phyloP scores from a whole-genome alignment of 2,797 vertebrate species.

The Muraenolepis orangiensis region DNA sequence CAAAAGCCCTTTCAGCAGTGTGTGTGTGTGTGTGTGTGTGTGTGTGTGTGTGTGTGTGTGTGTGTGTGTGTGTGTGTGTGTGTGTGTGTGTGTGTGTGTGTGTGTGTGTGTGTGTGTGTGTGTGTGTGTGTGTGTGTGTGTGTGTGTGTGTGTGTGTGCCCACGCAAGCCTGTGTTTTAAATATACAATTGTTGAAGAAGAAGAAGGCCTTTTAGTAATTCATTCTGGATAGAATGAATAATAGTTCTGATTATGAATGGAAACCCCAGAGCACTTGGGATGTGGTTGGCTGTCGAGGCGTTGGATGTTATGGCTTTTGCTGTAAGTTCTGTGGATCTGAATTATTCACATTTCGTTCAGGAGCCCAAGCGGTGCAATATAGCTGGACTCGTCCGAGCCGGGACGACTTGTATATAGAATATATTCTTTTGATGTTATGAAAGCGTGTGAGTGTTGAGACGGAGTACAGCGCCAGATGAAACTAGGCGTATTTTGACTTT shows the following conservation, averaged over 20 bases:
- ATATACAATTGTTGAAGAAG: background rate
- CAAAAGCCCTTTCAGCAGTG: too few relatives aligned
- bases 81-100: too few relatives aligned
- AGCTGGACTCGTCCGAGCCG: background rate
- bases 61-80: too few relatives aligned
- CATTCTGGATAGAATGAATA: background rate
- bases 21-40: too few relatives aligned
- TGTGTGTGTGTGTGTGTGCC: background rate
- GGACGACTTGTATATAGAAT: background rate
- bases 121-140: too few relatives aligned
- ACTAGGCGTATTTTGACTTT: background rate
- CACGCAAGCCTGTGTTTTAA: background rate
- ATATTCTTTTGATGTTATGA: too few relatives aligned
- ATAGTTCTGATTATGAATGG: background rate
- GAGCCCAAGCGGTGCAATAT: slow-evolving; percentile 10
- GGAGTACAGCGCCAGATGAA: background rate
- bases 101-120: too few relatives aligned
- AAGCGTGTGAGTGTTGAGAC: too few relatives aligned
- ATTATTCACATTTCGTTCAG: background rate
- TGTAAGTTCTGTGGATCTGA: background rate
- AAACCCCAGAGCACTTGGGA: background rate
- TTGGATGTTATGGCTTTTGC: background rate
- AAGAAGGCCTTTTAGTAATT: background rate
- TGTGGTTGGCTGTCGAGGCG: background rate
- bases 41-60: too few relatives aligned